A percentile compares a stretch with the other conserved stretches of the same genome.
Evolutionary conservation across 1,140 invertebrate genomes (phyloP).

Genomic region (Micrasema minimum): DNA sequence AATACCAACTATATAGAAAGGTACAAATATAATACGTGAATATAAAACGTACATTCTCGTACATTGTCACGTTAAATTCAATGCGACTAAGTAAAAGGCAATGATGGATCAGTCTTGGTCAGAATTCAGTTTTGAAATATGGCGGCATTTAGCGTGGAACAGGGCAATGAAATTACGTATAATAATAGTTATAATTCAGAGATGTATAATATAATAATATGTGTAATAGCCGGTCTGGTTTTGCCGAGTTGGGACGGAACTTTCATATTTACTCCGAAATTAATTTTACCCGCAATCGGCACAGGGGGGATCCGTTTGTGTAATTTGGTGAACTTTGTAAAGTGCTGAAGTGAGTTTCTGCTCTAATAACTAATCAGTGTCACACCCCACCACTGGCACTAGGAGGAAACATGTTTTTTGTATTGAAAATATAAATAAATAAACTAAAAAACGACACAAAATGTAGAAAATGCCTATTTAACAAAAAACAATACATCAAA

Average conservation of each 20-base stretch:
- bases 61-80: no score
- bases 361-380: conserved; percentile 1
- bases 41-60: no score
- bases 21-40: no score
- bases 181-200: no score
- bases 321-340: conserved; percentile 26
- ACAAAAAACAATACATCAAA: no score
- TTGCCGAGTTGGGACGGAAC: not conserved
- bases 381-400: not conserved
- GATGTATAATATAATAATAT: conserved; percentile 23
- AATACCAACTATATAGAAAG: no score
- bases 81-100: no score
- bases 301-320: conserved; percentile 18
- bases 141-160: conserved; percentile 1
- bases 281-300: conserved; percentile 18
- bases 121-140: conserved; percentile 8
- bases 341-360: not conserved
- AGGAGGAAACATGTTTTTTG: no score
- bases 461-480: no score
- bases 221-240: not conserved
- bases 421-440: no score
- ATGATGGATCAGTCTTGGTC: conserved; percentile 6
- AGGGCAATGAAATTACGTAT: conserved; percentile 7
- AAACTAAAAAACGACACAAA: no score
- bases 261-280: conserved; percentile 12